Base-by-base conservation (phyloP, 2,888 invertebrate species). In the Xestia xanthographa region DNA sequence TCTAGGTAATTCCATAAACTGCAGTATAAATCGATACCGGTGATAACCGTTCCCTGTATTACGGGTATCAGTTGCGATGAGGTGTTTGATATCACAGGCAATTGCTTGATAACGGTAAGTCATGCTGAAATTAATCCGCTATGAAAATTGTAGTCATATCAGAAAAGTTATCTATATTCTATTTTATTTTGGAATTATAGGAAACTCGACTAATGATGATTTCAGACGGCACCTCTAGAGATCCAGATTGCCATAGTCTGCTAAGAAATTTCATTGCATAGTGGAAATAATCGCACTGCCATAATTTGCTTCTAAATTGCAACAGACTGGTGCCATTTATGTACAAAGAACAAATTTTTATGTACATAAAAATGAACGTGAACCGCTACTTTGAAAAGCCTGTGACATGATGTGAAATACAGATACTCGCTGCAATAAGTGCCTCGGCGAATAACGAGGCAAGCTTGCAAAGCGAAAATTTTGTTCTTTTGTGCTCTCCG, bases 1-100 rank as follows among this genome's bases (percentile, higher is more conserved):
- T 90, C 87, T 85, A 88, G 82, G 90, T 89, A 88, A 91, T 90
- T 87, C 86, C 90, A 90, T 91, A 91, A 90, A 90, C 86, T 90
- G 88, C 87, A 88, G 83, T 87, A 84, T 87, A 88, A 90, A 88
- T 88, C 83, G 82, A 89, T 87, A 83, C 34, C 69, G 56, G 56
- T 66, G 72, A 84, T 84, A 84, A 80, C 80, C 65, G 63, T 83
- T 84, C 69, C 53, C 66, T 56, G 69, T 80, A 74, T 63, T 76
- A 66, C 60, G 50, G 56, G 65, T 79, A 83, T 76, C 76, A 80
- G 73, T 83, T 76, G 68, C 73, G 76, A 74, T 62, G 56, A 75
- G 67, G 69, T 83, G 68, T 75, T 65, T 69, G 62, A 77, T 84
- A 84, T 77, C 84, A 43, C n/a, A 60, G 48, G 48, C 69, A 60